Evolutionary conservation across 1,140 invertebrate genomes (phyloP).

Genomic region (Lerema accius): DNA sequence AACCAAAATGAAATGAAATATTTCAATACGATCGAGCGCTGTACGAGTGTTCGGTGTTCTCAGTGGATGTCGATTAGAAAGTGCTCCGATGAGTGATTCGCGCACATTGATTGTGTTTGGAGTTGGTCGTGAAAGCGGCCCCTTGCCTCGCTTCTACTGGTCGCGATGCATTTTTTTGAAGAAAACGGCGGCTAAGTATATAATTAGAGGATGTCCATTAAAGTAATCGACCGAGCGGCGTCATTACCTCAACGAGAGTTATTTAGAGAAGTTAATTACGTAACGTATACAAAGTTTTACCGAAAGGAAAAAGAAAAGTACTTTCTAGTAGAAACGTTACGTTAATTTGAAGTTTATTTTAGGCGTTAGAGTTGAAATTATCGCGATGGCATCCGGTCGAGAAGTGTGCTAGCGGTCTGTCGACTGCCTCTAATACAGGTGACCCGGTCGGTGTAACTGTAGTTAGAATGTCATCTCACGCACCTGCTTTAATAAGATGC

Average conservation of each 20-base stretch:
- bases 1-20: not conserved
- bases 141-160: slow-evolving; percentile 41
- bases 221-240: slow-evolving; percentile 50
- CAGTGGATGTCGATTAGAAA: slow-evolving; percentile 72
- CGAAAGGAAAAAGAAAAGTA: slow-evolving; percentile 14
- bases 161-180: slow-evolving; percentile 54
- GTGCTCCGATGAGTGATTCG: slow-evolving; percentile 75
- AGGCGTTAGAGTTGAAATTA: slow-evolving; percentile 33
- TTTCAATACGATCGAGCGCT: slow-evolving; percentile 53
- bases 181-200: slow-evolving; percentile 50
- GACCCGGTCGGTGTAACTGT: slow-evolving; percentile 78
- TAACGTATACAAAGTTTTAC: slow-evolving; percentile 11
- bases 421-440: slow-evolving; percentile 63
- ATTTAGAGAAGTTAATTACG: slow-evolving; percentile 28
- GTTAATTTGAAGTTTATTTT: slow-evolving; percentile 32
- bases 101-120: slow-evolving; percentile 71
- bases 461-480: slow-evolving; percentile 67
- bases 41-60: slow-evolving; percentile 53
- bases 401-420: slow-evolving; percentile 68
- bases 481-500: slow-evolving; percentile 67
- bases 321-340: slow-evolving; percentile 40
- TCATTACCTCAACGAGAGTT: slow-evolving; percentile 34
- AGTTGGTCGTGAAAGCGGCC: slow-evolving; percentile 71
- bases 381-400: slow-evolving; percentile 54
- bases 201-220: slow-evolving; percentile 69